A percentile compares a stretch with the other conserved stretches of the same genome.
Conservation (phyloP, 2,797 vertebrate genomes). For the Macropodus opercularis region DNA sequence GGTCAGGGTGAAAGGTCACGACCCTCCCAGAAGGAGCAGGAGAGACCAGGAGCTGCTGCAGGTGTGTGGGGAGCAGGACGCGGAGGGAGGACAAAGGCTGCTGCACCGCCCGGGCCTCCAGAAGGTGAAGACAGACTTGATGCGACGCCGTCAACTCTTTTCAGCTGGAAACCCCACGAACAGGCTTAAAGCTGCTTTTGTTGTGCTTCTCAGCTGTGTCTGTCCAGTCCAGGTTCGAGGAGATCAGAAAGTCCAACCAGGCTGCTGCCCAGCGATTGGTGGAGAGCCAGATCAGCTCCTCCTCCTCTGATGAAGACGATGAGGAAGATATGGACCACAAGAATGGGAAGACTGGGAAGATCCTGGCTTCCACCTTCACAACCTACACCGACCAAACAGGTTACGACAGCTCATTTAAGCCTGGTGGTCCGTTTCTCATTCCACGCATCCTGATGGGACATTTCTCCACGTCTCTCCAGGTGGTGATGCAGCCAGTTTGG, state of each 20-base stretch:
- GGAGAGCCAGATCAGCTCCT: slow-evolving; percentile 85
- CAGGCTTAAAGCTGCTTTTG: background rate
- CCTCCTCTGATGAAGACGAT: slow-evolving; percentile 84
- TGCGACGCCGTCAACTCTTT: background rate
- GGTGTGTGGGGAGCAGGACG: slow-evolving; percentile 11
- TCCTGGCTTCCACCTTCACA: slow-evolving; percentile 90
- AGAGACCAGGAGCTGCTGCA: background rate
- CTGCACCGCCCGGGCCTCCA: background rate
- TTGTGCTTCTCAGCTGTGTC: slow-evolving; percentile 66
- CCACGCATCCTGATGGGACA: no score
- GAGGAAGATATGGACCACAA: slow-evolving; percentile 78
- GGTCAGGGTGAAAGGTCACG: slow-evolving; percentile 42
- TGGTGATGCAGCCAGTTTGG: slow-evolving; percentile 85
- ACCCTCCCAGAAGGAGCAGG: slow-evolving; percentile 50
- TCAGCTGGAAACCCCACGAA: no score
- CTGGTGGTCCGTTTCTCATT: no score
- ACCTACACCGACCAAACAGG: slow-evolving; percentile 90
- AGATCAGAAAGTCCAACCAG: slow-evolving; percentile 92
- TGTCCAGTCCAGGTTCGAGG: slow-evolving; percentile 89
- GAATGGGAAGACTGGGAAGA: slow-evolving; percentile 86
- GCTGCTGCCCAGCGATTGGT: slow-evolving; percentile 87
- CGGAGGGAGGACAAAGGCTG: slow-evolving; percentile 13
- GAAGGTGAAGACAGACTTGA: slow-evolving; percentile 5
- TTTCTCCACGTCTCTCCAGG: slow-evolving; percentile 68
- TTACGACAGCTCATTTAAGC: slow-evolving; percentile 48